Evolutionary conservation across 2,797 vertebrate species (phyloP).

Genomic region (Zonotrichia albicollis): DNA sequence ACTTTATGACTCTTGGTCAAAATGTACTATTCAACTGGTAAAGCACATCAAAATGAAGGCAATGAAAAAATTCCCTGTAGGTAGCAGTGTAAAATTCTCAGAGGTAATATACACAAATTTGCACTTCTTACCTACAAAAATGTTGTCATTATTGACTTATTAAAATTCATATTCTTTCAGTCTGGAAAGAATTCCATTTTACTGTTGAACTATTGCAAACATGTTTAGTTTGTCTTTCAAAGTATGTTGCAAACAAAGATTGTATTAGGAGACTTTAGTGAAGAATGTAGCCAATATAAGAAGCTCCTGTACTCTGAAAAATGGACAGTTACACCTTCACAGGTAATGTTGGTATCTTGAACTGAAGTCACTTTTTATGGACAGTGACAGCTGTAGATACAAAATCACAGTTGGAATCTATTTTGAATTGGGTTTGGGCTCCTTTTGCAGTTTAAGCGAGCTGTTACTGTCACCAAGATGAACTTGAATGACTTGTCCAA

Average conservation of each 20-base stretch:
- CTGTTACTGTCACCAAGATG: background rate
- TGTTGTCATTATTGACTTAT: background rate
- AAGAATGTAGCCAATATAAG: constrained; percentile 49
- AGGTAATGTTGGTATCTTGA: constrained; percentile 55
- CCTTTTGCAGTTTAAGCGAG: background rate
- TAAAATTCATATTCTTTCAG: background rate
- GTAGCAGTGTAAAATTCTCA: constrained; percentile 45
- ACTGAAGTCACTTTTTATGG: constrained; percentile 41
- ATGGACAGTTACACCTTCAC: constrained; percentile 47
- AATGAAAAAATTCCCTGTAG: constrained; percentile 13
- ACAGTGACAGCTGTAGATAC: constrained; percentile 14
- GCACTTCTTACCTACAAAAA: constrained; percentile 35
- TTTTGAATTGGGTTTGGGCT: constrained; percentile 10
- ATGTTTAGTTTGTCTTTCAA: constrained; percentile 36
- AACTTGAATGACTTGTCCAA: background rate
- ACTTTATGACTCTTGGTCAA: constrained; percentile 96
- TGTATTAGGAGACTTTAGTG: constrained; percentile 51
- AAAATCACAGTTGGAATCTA: constrained; percentile 14
- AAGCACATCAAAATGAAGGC: constrained; percentile 59
- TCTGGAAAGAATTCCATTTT: constrained; percentile 1
- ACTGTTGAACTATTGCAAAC: background rate
- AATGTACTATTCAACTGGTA: constrained; percentile 92
- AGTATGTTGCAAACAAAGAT: constrained; percentile 36
- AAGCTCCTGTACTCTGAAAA: constrained; percentile 55
- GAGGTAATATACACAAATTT: constrained; percentile 37